These are phyloP conservation scores for Lasioglossum lativentre DNA, from an alignment of 2,888 invertebrate genomes.

Conservation along the genomic window DNA sequence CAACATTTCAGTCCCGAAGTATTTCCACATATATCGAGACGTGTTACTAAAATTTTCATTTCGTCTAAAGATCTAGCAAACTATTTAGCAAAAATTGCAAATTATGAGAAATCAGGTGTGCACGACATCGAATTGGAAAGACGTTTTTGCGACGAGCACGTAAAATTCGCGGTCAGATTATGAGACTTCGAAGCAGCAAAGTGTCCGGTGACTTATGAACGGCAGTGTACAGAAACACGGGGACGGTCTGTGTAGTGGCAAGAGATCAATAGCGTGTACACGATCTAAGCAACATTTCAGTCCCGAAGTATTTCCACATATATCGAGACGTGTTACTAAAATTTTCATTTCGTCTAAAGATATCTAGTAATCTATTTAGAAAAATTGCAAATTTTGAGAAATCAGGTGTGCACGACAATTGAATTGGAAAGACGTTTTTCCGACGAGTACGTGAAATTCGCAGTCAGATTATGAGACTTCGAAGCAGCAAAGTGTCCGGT, in stretches of 20 bases:
- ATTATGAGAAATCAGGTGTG: too few species aligned
- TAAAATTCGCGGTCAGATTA: background rate
- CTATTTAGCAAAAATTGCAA: too few species aligned
- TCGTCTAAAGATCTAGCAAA: too few species aligned
- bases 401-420: background rate
- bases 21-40: too few species aligned
- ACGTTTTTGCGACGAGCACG: background rate
- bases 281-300: background rate
- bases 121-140: background rate
- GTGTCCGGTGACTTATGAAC: constrained; percentile 19
- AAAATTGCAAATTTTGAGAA: too few species aligned
- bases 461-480: background rate
- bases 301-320: too few species aligned
- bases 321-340: too few species aligned
- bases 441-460: background rate
- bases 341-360: too few species aligned
- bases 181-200: background rate
- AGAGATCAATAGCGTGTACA: background rate
- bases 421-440: background rate
- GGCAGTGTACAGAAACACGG: constrained; percentile 2
- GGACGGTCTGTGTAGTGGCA: background rate
- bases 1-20: background rate
- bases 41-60: too few species aligned
- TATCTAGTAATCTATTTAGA: too few species aligned
- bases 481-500: constrained; percentile 6